Conservation (phyloP, 1,140 invertebrate species). For the Drosophila murphyi region DNA sequence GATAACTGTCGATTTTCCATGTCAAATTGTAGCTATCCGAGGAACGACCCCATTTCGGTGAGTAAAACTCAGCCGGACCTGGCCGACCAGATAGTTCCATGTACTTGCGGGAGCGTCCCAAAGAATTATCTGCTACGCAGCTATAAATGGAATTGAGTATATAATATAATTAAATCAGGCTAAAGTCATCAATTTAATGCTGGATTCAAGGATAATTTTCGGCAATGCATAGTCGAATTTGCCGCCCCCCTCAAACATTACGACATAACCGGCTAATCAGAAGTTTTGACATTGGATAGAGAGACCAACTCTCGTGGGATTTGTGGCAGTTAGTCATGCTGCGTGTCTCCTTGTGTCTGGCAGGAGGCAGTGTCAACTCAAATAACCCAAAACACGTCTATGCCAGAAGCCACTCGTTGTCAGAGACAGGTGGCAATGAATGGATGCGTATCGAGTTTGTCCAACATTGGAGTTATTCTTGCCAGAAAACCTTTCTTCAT, state of each 20-base stretch:
- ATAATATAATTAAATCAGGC: not conserved
- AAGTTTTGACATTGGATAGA: constrained; percentile 25
- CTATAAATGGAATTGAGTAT: constrained; percentile 48
- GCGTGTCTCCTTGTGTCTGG: constrained; percentile 26
- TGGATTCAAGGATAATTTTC: not conserved
- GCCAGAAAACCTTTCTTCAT: constrained; percentile 71
- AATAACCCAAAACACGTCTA: constrained; percentile 75
- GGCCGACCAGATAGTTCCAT: constrained; percentile 89
- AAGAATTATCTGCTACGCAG: constrained; percentile 89
- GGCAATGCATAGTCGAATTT: not conserved
- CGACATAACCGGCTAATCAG: not conserved
- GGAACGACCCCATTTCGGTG: constrained; percentile 86
- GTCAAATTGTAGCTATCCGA: constrained; percentile 86
- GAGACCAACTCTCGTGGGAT: constrained; percentile 26
- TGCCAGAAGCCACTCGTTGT: constrained; percentile 69
- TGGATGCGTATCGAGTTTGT: constrained; percentile 1
- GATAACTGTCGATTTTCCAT: constrained; percentile 88
- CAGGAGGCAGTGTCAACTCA: constrained; percentile 42
- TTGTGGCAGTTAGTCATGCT: constrained; percentile 32
- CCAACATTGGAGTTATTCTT: constrained; percentile 8
- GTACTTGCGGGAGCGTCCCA: constrained; percentile 88
- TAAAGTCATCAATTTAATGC: too few species aligned
- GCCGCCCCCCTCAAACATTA: too few species aligned
- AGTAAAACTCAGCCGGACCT: constrained; percentile 88
- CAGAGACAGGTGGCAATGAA: constrained; percentile 20